Evolutionary conservation across 2,888 invertebrate species (phyloP).

Genomic region (Diplazon laetatorius): DNA sequence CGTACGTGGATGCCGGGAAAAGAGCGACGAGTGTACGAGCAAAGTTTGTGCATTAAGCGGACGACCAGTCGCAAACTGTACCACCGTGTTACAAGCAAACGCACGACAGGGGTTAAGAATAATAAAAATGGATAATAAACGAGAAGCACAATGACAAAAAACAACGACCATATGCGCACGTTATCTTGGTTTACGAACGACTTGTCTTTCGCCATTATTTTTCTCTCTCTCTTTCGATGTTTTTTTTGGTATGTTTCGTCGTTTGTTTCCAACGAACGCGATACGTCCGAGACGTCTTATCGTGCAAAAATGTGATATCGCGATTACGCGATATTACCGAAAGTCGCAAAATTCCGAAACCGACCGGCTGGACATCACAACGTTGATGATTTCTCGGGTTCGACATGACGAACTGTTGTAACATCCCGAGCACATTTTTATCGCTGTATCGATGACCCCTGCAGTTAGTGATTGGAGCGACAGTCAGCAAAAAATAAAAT

Average conservation of each 20-base stretch:
- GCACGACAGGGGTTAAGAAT: constrained; percentile 30
- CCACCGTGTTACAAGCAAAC: constrained; percentile 51
- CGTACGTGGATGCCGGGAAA: constrained; percentile 25
- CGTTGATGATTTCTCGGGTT: neutral
- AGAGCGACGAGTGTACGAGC: constrained; percentile 13
- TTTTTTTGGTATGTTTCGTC: constrained; percentile 6
- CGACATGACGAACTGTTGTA: neutral
- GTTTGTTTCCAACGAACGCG: constrained; percentile 21
- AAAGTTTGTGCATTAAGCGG: constrained; percentile 63
- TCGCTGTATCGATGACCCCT: neutral
- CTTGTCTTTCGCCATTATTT: constrained; percentile 38
- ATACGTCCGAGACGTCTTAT: constrained; percentile 46
- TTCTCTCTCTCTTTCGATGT: neutral
- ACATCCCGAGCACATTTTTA: neutral
- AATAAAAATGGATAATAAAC: constrained; percentile 24
- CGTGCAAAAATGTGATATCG: constrained; percentile 31
- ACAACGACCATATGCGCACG: constrained; percentile 23
- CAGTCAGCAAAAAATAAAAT: too few relatives aligned
- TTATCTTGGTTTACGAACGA: constrained; percentile 42
- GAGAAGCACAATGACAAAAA: constrained; percentile 23
- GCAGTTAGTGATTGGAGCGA: neutral
- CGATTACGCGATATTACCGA: neutral
- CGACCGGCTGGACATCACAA: neutral
- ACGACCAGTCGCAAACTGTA: constrained; percentile 59
- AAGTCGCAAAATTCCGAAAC: neutral